Base-by-base conservation (phyloP, 1,140 invertebrate species). In the Rhagoletis zephyria region DNA sequence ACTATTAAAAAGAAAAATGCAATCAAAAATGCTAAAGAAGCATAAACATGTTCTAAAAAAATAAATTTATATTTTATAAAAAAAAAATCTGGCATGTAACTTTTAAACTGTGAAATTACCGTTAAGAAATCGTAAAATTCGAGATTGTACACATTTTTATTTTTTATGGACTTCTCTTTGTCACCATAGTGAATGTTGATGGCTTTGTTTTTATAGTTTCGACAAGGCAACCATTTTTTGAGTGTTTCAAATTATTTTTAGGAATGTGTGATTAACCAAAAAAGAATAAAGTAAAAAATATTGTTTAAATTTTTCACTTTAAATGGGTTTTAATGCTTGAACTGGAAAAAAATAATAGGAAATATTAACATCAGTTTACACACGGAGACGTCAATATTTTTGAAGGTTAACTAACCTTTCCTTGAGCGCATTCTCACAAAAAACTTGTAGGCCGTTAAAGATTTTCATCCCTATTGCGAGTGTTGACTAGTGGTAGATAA, bases 211-310 rank as follows among this genome's bases (percentile, higher is more conserved):
- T 81, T 56, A 81, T 81, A 19, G 45, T 56, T 81, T 40, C 70
- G 42, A 7, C 70, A 74, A 48, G 6, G 70, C 42, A 30, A 56
- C 42, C 74, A 59, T 81, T 30, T 6, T 81, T 81, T 59, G 74
- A 56, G 19, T 81, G 74, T 81, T 74, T 77, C 45, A 77, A 48
- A 42, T 70, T 56, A 81, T 56, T 51, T 77, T 81, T 81, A 77
- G 74, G 9, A 16, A 51, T 81, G 42, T 81, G 74, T 81, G 74
- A 81, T 81, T 81, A 81, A 81, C 56, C 48, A 48, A 77, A 81
- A 81, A 81, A 59, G 45, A 81, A 56, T 56, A 56, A 81, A 81
- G 56, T 56, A 56, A 59, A 19, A 81, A 74, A 81, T 51, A 81
- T 81, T 51, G 45, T 56, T 81, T 56, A 81, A 81, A 81, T 59